These are phyloP conservation scores for Melanotaenia maccullochi DNA, from an alignment of 2,797 vertebrate genomes.

Conservation along the genomic window DNA sequence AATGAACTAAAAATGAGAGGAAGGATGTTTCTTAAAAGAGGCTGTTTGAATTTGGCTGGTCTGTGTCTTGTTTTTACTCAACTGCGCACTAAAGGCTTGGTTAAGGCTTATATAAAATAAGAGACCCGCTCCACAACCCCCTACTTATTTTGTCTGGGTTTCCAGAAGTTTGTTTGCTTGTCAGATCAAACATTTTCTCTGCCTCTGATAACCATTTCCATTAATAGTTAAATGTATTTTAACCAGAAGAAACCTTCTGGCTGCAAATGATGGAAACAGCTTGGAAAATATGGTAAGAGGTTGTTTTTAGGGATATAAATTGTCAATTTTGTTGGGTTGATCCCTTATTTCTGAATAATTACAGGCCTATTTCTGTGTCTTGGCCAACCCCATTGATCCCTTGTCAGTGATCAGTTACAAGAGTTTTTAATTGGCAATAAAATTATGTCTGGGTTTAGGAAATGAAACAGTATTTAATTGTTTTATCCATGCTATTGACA, in stretches of 20 bases:
- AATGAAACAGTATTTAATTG: too few species aligned
- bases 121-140: conserved; percentile 64
- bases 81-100: conserved; percentile 59
- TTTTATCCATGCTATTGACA: too few species aligned
- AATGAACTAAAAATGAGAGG: conserved; percentile 57
- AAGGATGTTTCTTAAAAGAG: conserved; percentile 69
- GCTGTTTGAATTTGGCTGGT: conserved; percentile 57
- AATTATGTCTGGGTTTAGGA: too few species aligned
- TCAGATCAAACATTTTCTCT: conserved; percentile 33
- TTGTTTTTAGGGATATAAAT: not conserved
- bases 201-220: conserved; percentile 3
- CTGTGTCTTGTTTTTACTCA: conserved; percentile 56
- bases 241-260: not conserved
- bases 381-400: too few species aligned
- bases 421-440: too few species aligned
- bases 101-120: conserved; percentile 74
- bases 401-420: too few species aligned
- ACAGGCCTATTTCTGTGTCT: too few species aligned
- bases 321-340: not conserved
- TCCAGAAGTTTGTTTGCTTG: conserved; percentile 46
- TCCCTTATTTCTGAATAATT: too few species aligned
- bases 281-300: not conserved
- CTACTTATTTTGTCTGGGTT: conserved; percentile 65
- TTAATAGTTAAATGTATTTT: not conserved
- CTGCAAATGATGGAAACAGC: not conserved